Evolutionary conservation across 2,113 vertebrate genomes (phyloP).

Genomic region (Grus americana): DNA sequence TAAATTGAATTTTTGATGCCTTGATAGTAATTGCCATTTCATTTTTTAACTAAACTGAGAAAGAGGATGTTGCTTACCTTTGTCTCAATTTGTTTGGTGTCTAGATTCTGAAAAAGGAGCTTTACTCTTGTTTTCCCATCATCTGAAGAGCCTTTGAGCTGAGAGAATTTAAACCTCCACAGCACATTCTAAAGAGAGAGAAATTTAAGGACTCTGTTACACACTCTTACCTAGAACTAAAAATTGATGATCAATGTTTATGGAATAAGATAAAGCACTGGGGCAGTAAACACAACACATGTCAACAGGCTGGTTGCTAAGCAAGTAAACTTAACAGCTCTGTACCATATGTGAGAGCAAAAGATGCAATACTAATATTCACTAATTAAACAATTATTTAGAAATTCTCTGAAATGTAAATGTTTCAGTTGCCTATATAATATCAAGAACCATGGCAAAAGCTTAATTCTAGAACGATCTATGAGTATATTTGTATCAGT

Average conservation of each 20-base stretch:
- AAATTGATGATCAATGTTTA: background rate
- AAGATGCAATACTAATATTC: background rate
- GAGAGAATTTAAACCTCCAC: constrained; percentile 94
- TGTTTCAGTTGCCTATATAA: background rate
- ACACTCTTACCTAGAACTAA: background rate
- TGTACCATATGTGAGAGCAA: background rate
- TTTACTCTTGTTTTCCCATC: constrained; percentile 91
- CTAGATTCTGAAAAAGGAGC: constrained; percentile 89
- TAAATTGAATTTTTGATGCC: background rate
- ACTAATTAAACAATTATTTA: background rate
- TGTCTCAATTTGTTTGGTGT: constrained; percentile 92
- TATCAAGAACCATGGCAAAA: background rate
- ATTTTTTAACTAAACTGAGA: background rate
- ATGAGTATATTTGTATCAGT: background rate
- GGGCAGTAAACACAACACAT: background rate
- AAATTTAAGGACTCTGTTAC: background rate
- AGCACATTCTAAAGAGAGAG: constrained; percentile 77
- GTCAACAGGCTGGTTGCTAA: background rate
- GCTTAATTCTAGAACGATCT: background rate
- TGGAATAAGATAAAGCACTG: background rate
- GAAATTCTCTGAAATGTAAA: background rate
- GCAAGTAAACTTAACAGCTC: background rate
- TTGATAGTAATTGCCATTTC: background rate
- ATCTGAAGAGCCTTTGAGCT: constrained; percentile 95
- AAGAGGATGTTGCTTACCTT: constrained; percentile 79